Conservation (phyloP, 2,113 vertebrate genomes). For the Rhinopomastus cyanomelas region DNA sequence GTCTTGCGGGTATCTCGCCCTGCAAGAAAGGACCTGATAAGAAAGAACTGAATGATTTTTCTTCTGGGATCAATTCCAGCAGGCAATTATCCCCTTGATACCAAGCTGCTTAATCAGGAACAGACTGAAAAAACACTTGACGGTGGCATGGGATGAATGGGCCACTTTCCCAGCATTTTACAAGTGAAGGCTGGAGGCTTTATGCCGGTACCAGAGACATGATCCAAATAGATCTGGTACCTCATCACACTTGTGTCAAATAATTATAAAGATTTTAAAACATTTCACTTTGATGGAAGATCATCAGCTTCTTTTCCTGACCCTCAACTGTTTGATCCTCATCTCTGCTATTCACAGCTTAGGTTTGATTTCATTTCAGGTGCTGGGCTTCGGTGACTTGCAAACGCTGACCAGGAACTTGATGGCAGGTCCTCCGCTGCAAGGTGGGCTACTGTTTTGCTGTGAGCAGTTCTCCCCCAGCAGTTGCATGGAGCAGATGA, state of each 20-base stretch:
- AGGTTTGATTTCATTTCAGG: neutral
- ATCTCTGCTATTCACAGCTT: neutral
- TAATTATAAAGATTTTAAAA: neutral
- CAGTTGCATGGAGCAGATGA: neutral
- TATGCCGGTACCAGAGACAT: constrained; percentile 21
- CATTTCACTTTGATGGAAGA: neutral
- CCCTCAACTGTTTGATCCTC: neutral
- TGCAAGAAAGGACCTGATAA: constrained; percentile 56
- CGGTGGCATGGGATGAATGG: constrained; percentile 31
- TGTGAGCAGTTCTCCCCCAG: rapidly evolving
- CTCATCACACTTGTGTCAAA: neutral
- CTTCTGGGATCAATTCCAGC: constrained; percentile 60
- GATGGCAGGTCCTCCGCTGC: rapidly evolving
- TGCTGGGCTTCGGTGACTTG: neutral
- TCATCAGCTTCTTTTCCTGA: neutral
- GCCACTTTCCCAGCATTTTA: constrained; percentile 14
- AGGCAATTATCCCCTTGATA: constrained; percentile 62
- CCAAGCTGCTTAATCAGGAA: constrained; percentile 25
- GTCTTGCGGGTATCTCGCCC: constrained; percentile 12
- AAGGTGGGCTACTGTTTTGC: neutral
- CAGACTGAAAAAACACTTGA: constrained; percentile 34
- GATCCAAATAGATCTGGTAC: neutral
- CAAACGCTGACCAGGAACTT: neutral
- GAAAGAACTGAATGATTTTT: constrained; percentile 59
- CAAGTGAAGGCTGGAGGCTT: constrained; percentile 2